Evolutionary conservation across 2,797 vertebrate genomes (phyloP).

Genomic region (Toxotes lorentzi): DNA sequence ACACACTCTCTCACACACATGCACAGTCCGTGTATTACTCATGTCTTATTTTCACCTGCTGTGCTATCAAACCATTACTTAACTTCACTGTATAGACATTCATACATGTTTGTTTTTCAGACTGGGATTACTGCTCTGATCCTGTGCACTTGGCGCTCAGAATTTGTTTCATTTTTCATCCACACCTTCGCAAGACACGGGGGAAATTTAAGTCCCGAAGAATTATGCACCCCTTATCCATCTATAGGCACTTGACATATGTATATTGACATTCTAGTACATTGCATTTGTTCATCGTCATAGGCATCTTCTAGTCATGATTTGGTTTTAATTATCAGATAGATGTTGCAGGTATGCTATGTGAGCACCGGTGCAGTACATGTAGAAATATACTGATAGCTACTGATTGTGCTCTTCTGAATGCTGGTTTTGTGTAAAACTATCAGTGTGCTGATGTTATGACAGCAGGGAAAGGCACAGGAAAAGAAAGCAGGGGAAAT

Average conservation of each 20-base stretch:
- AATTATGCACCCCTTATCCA: slow-evolving; percentile 61
- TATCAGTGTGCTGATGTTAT: slow-evolving; percentile 50
- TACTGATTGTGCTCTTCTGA: slow-evolving; percentile 73
- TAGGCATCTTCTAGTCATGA: slow-evolving; percentile 70
- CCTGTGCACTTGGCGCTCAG: slow-evolving; percentile 38
- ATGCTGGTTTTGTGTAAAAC: slow-evolving; percentile 67
- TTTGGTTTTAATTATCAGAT: slow-evolving; percentile 72
- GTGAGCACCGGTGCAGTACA: slow-evolving; percentile 71
- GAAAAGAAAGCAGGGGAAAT: slow-evolving; percentile 23
- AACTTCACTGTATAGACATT: slow-evolving; percentile 59
- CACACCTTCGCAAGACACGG: slow-evolving; percentile 50
- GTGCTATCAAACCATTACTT: slow-evolving; percentile 54
- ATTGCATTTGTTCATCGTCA: slow-evolving; percentile 65
- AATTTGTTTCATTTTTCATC: slow-evolving; percentile 45
- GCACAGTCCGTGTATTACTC: slow-evolving; percentile 46
- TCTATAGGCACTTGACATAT: slow-evolving; percentile 73
- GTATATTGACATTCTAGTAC: slow-evolving; percentile 74
- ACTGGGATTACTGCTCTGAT: slow-evolving; percentile 41
- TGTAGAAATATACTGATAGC: slow-evolving; percentile 73
- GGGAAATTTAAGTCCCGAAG: slow-evolving; percentile 30
- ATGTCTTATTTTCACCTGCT: slow-evolving; percentile 62
- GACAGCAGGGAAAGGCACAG: slow-evolving; percentile 56
- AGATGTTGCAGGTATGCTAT: slow-evolving; percentile 74
- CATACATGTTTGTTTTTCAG: slow-evolving; percentile 47
- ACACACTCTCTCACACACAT: slow-evolving; percentile 9